Percentiles rank a stretch among this genome's conserved stretches.
phyloP scores from a whole-genome alignment of 2,797 vertebrate genomes.

The Hozukius guyotensis region DNA sequence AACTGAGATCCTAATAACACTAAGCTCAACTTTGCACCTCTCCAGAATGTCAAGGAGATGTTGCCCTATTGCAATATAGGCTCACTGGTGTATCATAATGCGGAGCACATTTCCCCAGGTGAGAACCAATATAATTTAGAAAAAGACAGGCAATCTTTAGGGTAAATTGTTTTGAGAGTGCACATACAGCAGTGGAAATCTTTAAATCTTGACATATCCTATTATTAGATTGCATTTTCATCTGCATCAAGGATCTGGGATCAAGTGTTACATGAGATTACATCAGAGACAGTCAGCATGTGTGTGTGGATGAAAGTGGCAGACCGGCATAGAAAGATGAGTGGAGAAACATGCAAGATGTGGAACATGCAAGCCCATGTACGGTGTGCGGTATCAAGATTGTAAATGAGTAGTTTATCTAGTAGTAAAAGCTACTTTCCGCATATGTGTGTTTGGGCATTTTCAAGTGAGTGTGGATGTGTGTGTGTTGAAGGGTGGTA shows the following conservation, averaged over 20 bases:
- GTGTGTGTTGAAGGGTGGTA: constrained; percentile 16
- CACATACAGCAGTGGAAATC: not conserved
- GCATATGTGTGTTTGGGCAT: not conserved
- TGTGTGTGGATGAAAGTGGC: not conserved
- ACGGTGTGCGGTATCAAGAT: not conserved
- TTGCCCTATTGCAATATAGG: not conserved
- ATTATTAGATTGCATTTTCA: constrained; percentile 14
- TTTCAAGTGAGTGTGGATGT: not conserved
- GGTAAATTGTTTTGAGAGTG: not conserved
- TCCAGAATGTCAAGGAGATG: constrained; percentile 10
- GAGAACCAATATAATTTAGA: not conserved
- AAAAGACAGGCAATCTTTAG: not conserved
- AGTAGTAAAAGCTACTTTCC: not conserved
- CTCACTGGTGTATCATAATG: not conserved
- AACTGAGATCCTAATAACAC: constrained; percentile 14
- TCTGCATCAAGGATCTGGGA: constrained; percentile 13
- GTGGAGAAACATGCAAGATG: not conserved
- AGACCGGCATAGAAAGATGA: not conserved
- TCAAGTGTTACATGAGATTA: constrained; percentile 43
- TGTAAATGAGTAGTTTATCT: not conserved
- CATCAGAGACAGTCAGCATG: constrained; percentile 37
- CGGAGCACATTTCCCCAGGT: not conserved
- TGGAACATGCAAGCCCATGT: not conserved
- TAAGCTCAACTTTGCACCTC: constrained; percentile 8
- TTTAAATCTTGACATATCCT: constrained; percentile 1